Conservation (phyloP, 2,113 vertebrate species). For the Glaucomys volans region DNA sequence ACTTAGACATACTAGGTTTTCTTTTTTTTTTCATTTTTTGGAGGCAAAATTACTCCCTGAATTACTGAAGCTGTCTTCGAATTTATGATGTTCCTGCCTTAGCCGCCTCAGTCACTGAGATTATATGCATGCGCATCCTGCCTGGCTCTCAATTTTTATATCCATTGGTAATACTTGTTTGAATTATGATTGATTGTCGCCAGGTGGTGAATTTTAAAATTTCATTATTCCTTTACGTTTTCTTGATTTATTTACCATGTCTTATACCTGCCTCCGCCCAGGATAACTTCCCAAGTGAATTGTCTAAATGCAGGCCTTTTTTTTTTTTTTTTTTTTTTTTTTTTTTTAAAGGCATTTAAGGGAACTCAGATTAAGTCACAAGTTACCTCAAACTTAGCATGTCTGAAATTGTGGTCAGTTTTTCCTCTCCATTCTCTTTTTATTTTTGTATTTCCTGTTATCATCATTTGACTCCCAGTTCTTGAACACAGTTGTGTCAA, state of each 20-base stretch:
- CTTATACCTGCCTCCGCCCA: neutral
- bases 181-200: neutral
- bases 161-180: slow-evolving; percentile 26
- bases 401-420: neutral
- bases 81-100: no score
- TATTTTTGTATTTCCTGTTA: neutral
- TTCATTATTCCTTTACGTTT: neutral
- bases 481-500: neutral
- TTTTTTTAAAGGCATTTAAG: neutral
- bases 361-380: neutral
- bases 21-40: no score
- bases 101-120: no score
- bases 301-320: neutral
- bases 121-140: no score
- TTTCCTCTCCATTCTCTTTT: neutral
- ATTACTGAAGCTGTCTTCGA: no score
- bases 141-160: neutral
- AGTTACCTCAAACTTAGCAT: neutral
- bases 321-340: no score
- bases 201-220: slow-evolving; percentile 13
- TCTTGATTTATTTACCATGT: neutral
- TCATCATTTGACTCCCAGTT: neutral
- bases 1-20: neutral
- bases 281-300: neutral
- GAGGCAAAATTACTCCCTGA: no score